Percentiles rank a stretch among this genome's conserved stretches.
phyloP scores from a whole-genome alignment of 2,113 vertebrate species.

The Bambusicola thoracicus region DNA sequence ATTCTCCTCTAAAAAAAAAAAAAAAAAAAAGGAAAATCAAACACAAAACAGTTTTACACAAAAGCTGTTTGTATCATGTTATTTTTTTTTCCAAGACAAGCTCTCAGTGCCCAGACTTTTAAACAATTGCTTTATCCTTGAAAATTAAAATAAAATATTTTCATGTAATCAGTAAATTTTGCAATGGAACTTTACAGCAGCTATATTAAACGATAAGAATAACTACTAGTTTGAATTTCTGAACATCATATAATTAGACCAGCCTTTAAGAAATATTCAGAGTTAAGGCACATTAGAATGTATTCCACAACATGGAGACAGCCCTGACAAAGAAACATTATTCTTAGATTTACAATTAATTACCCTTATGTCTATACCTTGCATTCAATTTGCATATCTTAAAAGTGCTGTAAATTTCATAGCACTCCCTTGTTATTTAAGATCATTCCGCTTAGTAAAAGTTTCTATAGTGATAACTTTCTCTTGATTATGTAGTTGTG shows the following conservation, averaged over 20 bases:
- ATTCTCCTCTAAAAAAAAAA: background rate
- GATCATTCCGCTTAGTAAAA: slow-evolving; percentile 79
- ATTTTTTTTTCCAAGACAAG: background rate
- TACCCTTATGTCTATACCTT: slow-evolving; percentile 95
- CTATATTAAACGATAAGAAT: slow-evolving; percentile 79
- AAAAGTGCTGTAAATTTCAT: slow-evolving; percentile 89
- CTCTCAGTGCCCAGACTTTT: slow-evolving; percentile 20
- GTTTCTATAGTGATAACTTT: slow-evolving; percentile 81
- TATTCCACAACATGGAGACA: slow-evolving; percentile 94
- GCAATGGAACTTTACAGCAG: slow-evolving; percentile 68
- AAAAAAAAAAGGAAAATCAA: background rate
- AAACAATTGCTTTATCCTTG: slow-evolving; percentile 52
- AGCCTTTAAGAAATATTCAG: slow-evolving; percentile 89
- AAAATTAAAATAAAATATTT: slow-evolving; percentile 75
- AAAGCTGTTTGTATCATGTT: background rate
- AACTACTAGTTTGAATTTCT: slow-evolving; percentile 84
- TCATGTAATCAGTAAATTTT: slow-evolving; percentile 69
- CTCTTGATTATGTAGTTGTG: slow-evolving; percentile 75
- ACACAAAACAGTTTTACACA: background rate
- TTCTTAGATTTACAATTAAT: slow-evolving; percentile 99
- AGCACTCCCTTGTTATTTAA: slow-evolving; percentile 90
- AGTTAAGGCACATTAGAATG: slow-evolving; percentile 95
- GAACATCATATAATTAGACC: slow-evolving; percentile 88
- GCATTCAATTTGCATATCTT: slow-evolving; percentile 98
- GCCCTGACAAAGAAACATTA: slow-evolving; percentile 98